A percentile compares a stretch with the other conserved stretches of the same genome.
phyloP scores from a whole-genome alignment of 2,113 vertebrate species.

The Lanius collurio region DNA sequence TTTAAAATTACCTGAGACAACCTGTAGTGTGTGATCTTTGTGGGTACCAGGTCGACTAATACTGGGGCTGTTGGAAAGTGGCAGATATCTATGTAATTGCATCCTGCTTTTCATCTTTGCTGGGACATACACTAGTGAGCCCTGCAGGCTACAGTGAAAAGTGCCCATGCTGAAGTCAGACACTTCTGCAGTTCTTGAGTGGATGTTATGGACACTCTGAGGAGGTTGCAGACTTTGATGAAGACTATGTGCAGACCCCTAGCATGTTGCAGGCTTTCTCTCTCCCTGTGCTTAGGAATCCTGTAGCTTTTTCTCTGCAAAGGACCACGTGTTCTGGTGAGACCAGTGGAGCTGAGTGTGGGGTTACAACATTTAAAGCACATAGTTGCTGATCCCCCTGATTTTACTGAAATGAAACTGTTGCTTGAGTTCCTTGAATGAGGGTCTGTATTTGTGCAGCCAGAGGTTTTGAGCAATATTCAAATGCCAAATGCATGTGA shows the following conservation, averaged over 20 bases:
- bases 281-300: background rate
- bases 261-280: background rate
- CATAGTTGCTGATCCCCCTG: background rate
- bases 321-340: background rate
- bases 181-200: background rate
- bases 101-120: background rate
- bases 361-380: background rate
- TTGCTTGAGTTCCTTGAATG: background rate
- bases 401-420: background rate
- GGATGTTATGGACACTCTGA: fast-evolving
- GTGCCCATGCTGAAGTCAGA: background rate
- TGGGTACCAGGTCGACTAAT: background rate
- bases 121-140: background rate
- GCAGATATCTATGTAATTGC: background rate
- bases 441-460: background rate
- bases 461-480: background rate
- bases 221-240: background rate
- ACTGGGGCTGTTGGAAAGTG: background rate
- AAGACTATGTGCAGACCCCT: background rate
- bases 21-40: background rate
- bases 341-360: background rate
- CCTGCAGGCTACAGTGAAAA: background rate
- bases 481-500: background rate
- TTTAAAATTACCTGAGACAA: background rate
- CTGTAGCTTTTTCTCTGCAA: background rate